Base-by-base conservation (phyloP, 2,113 vertebrate species). In the Paramisgurnus dabryanus region DNA sequence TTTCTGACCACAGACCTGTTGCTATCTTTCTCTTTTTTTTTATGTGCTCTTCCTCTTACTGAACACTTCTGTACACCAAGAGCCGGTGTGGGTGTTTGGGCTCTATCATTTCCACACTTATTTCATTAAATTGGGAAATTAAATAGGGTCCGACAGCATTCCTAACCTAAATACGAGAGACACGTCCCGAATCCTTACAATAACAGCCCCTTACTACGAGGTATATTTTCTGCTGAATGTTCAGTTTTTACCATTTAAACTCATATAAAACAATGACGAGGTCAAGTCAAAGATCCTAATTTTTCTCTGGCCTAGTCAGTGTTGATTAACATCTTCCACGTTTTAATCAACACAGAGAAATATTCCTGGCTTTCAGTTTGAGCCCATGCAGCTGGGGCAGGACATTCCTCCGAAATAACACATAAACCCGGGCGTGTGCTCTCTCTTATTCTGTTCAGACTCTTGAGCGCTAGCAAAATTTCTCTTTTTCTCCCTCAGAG, bases 291-390 rank as follows among this genome's bases (percentile, higher is more conserved):
- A 83, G 60, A 71, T 81, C 60, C 68, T 17, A 39, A 65, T 76
- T 80, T 82, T 82, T 73, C 63, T 45, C 15, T 63, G 58, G 45
- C 77, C 45, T 61, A 78, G 84, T 84, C 86, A 83, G 64, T 50
- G 12, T 40, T 71, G 78, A 85, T 86, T 87, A 85, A 84, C 70
- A 73, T 86, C 79, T 80, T 83, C 67, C 80, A 84, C 43, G 80
- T 82, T 80, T 53, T 83, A 84, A 87, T 85, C 81, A 67, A 74
- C 50, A 75, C 64, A 27, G 63, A 63, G 78, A 83, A 53, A 76
- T 83, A 76, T 84, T 83, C 79, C 79, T 83, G 67, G 55, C 82
- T 82, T 69, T 71, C 64, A 9, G 76, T 69, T 81, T 79, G 81
- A 86, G 75, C 64, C 68, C 60, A 85, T 82, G 80, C 65, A 82